Conservation (phyloP, 2,797 vertebrate species). For the Phylloscopus collybita region DNA sequence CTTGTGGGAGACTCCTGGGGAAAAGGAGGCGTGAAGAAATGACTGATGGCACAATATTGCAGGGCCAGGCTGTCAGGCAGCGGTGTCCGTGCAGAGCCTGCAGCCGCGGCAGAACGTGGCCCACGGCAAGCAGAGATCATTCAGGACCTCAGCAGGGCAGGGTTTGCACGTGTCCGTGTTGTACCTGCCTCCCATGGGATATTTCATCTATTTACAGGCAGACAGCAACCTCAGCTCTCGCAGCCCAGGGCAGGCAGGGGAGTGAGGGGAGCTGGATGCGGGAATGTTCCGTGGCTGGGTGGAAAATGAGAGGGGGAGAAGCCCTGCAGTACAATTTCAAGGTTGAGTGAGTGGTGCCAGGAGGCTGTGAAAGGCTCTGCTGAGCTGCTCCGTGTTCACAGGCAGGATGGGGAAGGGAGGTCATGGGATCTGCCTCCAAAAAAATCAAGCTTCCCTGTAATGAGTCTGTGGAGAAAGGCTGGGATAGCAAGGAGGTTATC, state of each 20-base stretch:
- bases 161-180: accelerated
- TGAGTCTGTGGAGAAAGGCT: neutral
- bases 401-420: neutral
- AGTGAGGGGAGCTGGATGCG: neutral
- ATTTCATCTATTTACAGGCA: neutral
- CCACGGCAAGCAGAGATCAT: neutral
- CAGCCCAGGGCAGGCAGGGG: neutral
- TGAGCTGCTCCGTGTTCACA: neutral
- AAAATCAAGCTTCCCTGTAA: neutral
- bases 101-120: accelerated
- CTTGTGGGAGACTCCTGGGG: neutral
- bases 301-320: slow-evolving; percentile 26
- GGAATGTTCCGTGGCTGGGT: neutral
- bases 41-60: neutral
- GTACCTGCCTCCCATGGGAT: neutral
- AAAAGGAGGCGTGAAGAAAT: neutral
- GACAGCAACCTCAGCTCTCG: accelerated
- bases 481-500: neutral
- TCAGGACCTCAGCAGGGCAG: neutral
- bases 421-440: neutral
- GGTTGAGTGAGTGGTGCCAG: slow-evolving; percentile 14
- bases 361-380: neutral
- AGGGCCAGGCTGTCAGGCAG: neutral
- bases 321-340: slow-evolving; percentile 45
- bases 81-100: neutral